Evolutionary conservation across 2,888 invertebrate species (phyloP).

Genomic region (Cerastis leucographa): DNA sequence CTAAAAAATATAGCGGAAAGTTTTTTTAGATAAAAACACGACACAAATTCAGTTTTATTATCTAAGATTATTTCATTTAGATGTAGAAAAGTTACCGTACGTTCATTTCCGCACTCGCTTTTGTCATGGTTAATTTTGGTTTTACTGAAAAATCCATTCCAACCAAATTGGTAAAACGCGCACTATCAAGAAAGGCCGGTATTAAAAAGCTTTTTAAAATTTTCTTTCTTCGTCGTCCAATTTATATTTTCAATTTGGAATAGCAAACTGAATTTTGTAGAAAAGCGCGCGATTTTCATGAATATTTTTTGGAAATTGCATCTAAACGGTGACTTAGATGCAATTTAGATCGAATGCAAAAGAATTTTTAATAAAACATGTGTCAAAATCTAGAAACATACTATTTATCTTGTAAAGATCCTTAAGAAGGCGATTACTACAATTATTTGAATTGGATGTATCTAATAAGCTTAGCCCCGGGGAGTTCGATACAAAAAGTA

Average conservation of each 20-base stretch:
- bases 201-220: conserved; percentile 10
- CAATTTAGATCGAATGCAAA: not conserved
- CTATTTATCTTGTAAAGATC: not conserved
- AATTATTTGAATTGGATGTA: not conserved
- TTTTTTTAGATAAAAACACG: not conserved
- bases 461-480: not conserved
- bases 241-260: conserved; percentile 35
- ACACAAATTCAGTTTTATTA: not conserved
- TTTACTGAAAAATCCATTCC: not conserved
- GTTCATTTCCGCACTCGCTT: not conserved
- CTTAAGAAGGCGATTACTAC: not conserved
- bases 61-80: not conserved
- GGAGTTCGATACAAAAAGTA: not conserved
- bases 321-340: not conserved
- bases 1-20: conserved; percentile 10
- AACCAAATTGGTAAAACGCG: conserved; percentile 15
- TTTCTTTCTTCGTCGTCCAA: not conserved
- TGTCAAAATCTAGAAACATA: no score
- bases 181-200: not conserved
- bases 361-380: not conserved
- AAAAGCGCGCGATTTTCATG: conserved; percentile 1
- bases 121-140: not conserved
- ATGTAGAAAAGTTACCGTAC: not conserved
- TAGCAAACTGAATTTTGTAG: conserved; percentile 36
- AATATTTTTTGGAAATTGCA: not conserved